Evolutionary conservation across 1,140 invertebrate species (phyloP).

Genomic region (Bombus superbus): DNA sequence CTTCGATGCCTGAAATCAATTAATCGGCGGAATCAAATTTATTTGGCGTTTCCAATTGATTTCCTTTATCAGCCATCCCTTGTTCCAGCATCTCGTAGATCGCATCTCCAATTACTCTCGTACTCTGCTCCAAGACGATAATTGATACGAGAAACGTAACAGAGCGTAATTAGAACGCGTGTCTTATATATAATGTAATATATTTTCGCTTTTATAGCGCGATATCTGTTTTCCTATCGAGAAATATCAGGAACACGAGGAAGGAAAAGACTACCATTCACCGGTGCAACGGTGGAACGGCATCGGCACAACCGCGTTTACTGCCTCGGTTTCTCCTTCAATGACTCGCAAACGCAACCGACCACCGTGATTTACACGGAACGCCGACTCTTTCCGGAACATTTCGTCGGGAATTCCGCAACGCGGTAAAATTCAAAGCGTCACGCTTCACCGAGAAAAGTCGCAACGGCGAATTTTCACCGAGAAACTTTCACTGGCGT

Average conservation of each 20-base stretch:
- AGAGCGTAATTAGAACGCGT: background rate
- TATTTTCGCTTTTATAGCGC: background rate
- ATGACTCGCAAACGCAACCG: background rate
- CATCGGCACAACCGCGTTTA: background rate
- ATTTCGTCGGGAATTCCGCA: background rate
- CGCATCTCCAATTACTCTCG: background rate
- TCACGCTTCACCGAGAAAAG: slow-evolving; percentile 20
- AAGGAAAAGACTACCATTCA: background rate
- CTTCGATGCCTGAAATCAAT: background rate
- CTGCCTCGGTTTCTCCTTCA: background rate
- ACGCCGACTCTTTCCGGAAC: slow-evolving; percentile 18
- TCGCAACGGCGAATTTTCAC: slow-evolving; percentile 6
- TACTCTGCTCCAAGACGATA: background rate
- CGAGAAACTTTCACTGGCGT: background rate
- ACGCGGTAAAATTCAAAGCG: slow-evolving; percentile 12
- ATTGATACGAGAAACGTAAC: background rate
- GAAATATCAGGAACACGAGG: too few species aligned
- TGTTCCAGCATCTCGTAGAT: background rate
- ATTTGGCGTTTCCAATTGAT: background rate
- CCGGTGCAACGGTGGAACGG: background rate
- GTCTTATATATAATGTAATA: background rate
- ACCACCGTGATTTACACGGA: background rate
- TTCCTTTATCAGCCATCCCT: background rate
- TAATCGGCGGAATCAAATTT: background rate
- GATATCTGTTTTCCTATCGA: background rate